Evolutionary conservation across 2,797 vertebrate genomes (phyloP).

Genomic region (Heterohyrax brucei): DNA sequence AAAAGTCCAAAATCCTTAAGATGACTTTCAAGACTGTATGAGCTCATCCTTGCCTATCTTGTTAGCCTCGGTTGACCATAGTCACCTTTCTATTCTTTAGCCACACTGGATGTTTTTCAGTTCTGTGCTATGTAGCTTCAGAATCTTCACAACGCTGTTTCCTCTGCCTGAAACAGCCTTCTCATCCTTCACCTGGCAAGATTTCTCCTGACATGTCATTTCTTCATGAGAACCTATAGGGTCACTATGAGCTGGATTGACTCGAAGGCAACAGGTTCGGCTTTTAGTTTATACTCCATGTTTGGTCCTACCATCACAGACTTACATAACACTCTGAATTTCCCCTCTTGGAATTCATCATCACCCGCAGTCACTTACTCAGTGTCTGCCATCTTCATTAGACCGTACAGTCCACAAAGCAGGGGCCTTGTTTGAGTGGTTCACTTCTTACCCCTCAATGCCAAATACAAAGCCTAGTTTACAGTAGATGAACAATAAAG

Average conservation of each 20-base stretch:
- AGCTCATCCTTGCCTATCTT: conserved; percentile 12
- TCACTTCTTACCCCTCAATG: not conserved
- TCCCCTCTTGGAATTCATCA: conserved; percentile 6
- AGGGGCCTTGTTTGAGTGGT: not conserved
- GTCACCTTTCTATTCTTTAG: not conserved
- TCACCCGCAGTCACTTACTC: conserved; percentile 16
- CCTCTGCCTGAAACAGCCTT: not conserved
- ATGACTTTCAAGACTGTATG: not conserved
- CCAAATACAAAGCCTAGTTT: not conserved
- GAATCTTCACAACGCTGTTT: not conserved
- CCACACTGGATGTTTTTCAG: not conserved
- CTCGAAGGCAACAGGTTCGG: too few species aligned
- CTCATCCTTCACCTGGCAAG: not conserved
- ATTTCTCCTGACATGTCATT: not conserved
- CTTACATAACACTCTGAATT: not conserved
- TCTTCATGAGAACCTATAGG: not conserved
- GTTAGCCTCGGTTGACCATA: not conserved
- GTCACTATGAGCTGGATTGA: too few species aligned
- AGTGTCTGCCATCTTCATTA: conserved; percentile 15
- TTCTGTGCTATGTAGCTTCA: not conserved
- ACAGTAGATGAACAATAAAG: not conserved
- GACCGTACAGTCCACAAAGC: conserved; percentile 24
- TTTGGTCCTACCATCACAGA: not conserved
- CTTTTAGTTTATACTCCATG: not conserved
- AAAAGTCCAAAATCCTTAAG: conserved; percentile 29